phyloP scores from a whole-genome alignment of 2,797 vertebrate species.

The Chrysocyon brachyurus region DNA sequence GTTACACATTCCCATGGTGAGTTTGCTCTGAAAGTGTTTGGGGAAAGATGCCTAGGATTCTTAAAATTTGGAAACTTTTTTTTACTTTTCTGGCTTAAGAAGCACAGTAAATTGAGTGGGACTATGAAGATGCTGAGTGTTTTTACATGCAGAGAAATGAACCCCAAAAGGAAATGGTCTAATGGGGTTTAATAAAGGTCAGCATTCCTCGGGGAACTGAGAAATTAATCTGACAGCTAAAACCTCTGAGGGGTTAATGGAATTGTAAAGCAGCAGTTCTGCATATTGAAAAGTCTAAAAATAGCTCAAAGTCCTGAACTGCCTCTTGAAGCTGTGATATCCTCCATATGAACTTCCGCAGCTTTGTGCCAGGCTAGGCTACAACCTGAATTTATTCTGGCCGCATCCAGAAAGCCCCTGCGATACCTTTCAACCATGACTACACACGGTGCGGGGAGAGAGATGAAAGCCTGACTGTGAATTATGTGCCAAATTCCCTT shows the following conservation, averaged over 20 bases:
- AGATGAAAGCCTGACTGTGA: slow-evolving; percentile 8
- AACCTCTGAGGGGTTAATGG: slow-evolving; percentile 76
- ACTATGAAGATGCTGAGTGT: slow-evolving; percentile 18
- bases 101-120: slow-evolving; percentile 47
- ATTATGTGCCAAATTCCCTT: not conserved
- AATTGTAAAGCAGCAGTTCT: slow-evolving; percentile 55
- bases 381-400: slow-evolving; percentile 16
- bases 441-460: not conserved
- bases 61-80: slow-evolving; percentile 9
- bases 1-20: not conserved
- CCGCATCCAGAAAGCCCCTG: not conserved
- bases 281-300: slow-evolving; percentile 75
- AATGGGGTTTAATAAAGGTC: slow-evolving; percentile 75
- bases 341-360: slow-evolving; percentile 14
- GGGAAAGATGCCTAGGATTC: not conserved
- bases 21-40: not conserved
- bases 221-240: slow-evolving; percentile 74
- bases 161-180: slow-evolving; percentile 68
- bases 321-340: not conserved
- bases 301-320: slow-evolving; percentile 66
- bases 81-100: slow-evolving; percentile 26
- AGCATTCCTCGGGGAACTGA: slow-evolving; percentile 68
- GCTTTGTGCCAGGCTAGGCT: not conserved
- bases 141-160: slow-evolving; percentile 36
- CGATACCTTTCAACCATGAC: not conserved